Conservation (phyloP, 2,888 invertebrate species). For the Aplocera efformata region DNA sequence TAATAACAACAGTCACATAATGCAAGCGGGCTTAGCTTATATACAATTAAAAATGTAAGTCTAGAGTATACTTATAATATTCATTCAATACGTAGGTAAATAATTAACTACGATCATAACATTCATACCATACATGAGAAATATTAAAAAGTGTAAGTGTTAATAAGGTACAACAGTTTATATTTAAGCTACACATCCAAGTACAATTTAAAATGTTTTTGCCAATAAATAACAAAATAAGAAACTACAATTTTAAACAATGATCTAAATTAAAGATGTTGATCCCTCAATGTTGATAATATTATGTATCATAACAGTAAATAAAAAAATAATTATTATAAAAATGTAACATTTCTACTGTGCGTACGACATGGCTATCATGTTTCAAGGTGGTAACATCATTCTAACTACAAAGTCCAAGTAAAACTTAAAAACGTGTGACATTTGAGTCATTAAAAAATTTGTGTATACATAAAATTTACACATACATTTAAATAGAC, state of each 20-base stretch:
- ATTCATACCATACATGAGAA: constrained; percentile 39
- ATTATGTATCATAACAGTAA: too few relatives aligned
- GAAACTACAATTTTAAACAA: constrained; percentile 12
- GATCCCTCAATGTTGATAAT: constrained; percentile 37
- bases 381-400: too few relatives aligned
- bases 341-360: too few relatives aligned
- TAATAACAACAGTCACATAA: constrained; percentile 77
- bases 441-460: too few relatives aligned
- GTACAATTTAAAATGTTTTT: constrained; percentile 62
- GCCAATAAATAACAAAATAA: constrained; percentile 66
- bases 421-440: too few relatives aligned
- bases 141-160: constrained; percentile 33
- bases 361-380: too few relatives aligned
- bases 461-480: too few relatives aligned
- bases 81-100: constrained; percentile 47
- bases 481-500: too few relatives aligned
- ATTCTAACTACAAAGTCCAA: too few relatives aligned
- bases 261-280: constrained; percentile 48
- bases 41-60: constrained; percentile 58
- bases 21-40: constrained; percentile 77
- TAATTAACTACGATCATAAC: constrained; percentile 32
- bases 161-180: constrained; percentile 15
- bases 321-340: too few relatives aligned
- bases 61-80: constrained; percentile 33
- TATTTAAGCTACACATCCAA: constrained; percentile 18